phyloP scores from a whole-genome alignment of 2,797 vertebrate genomes.

The Pterois miles region DNA sequence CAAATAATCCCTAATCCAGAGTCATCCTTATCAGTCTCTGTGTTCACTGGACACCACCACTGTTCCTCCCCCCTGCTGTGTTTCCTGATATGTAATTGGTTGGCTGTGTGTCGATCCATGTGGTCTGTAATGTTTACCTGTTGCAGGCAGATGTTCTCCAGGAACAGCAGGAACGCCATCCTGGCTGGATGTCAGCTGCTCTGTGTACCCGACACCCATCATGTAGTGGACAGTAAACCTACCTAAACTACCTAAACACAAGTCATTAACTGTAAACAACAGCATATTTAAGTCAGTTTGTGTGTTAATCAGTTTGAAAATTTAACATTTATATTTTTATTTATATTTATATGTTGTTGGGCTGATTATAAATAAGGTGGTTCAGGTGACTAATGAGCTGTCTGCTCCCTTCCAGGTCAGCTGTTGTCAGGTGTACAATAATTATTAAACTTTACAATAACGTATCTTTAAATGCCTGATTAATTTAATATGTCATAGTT shows the following conservation, averaged over 20 bases:
- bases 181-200: background rate
- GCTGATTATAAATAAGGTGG: background rate
- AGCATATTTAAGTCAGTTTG: background rate
- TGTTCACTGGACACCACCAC: constrained; percentile 45
- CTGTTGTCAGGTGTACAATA: background rate
- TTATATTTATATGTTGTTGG: background rate
- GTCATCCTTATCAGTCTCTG: constrained; percentile 57
- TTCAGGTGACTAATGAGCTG: background rate
- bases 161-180: constrained; percentile 36
- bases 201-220: background rate
- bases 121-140: constrained; percentile 61
- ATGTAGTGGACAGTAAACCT: background rate
- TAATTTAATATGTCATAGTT: background rate
- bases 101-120: constrained; percentile 26
- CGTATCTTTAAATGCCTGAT: background rate
- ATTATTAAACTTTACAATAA: background rate
- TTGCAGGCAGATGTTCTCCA: constrained; percentile 45
- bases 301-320: constrained; percentile 1
- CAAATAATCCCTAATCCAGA: constrained; percentile 50
- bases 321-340: background rate
- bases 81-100: constrained; percentile 61
- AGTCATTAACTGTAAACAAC: background rate
- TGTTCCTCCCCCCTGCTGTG: background rate
- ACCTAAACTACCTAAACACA: background rate
- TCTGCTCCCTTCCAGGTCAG: background rate